phyloP scores from a whole-genome alignment of 2,113 vertebrate genomes.

The Seriola dumerili region DNA sequence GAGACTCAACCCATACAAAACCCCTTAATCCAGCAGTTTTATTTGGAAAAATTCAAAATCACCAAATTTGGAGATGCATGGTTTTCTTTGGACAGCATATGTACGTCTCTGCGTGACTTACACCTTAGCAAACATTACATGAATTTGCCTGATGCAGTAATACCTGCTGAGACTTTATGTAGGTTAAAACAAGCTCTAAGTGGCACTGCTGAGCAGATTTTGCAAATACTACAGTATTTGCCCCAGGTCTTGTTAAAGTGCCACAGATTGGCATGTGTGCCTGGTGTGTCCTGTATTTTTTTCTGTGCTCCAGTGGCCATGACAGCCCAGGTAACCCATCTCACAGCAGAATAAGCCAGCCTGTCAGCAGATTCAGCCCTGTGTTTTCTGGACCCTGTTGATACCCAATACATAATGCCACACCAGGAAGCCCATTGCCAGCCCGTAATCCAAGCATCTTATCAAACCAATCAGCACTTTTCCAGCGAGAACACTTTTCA shows the following conservation, averaged over 20 bases:
- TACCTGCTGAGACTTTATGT: not conserved
- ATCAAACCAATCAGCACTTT: constrained; percentile 80
- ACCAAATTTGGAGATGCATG: not conserved
- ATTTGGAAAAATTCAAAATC: not conserved
- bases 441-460: constrained; percentile 76
- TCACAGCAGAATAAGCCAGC: constrained; percentile 59
- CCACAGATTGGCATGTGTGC: constrained; percentile 19
- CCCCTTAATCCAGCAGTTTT: not conserved
- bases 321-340: constrained; percentile 65
- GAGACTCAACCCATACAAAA: not conserved
- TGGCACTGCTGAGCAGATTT: constrained; percentile 2
- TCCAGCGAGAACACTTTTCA: constrained; percentile 69
- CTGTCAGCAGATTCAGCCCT: constrained; percentile 66
- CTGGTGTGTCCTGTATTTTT: constrained; percentile 26
- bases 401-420: constrained; percentile 65
- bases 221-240: constrained; percentile 7
- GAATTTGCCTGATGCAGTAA: not conserved
- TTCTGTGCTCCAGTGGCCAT: constrained; percentile 62
- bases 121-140: not conserved
- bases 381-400: constrained; percentile 68
- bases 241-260: constrained; percentile 39
- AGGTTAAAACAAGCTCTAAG: constrained; percentile 1
- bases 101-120: not conserved
- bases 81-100: not conserved
- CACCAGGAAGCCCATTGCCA: constrained; percentile 62